Base-by-base conservation (phyloP, 2,888 invertebrate species). In the Drosophila antonietae region DNA sequence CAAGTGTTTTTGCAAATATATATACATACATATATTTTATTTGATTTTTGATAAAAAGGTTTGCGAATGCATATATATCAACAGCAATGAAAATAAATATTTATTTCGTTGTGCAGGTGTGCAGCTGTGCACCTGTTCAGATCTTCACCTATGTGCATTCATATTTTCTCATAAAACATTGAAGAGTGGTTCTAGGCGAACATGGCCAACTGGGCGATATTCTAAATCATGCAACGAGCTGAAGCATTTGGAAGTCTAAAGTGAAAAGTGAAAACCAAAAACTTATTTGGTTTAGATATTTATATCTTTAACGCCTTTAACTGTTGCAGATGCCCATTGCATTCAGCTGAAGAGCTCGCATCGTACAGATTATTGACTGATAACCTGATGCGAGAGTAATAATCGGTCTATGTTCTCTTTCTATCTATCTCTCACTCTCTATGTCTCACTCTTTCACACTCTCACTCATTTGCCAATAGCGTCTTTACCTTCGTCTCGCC, bases 41-140 rank as follows among this genome's bases (percentile, higher is more conserved):
- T 9, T 14, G 2, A 14, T 33, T 31, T 33, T 33, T 20, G 20
- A 56, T 33, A 20, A 12, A 14, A 33, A 31, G 15, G 10, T 23
- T 4, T 4, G 4, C 23, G 23, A 23, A 15, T 15, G 4, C 20
- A 52, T 20, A 31, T 20, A 31, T 20, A 31, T 41, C 6, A 33
- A 15, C 31, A 51, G 8, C 14, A 39, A 39, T 14, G 31, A 15
- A 47, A 63, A 63, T 18, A 41, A 9, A 41, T 41, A 43, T 65
- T 43, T 65, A 41, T 44, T 61, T 46, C 9, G n/a, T 3, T 33
- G 0, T 33, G 57, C 44, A 56, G 10, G 3, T 43, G 7, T 12
- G 28, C 28, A 6, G 37, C 10, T 5, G 15, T 49, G 15, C 31
- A 4, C n/a, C 15, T 31, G 2, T n/a, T 39, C 39, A 8, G 41